Evolutionary conservation across 2,113 vertebrate genomes (phyloP).

Genomic region (Speoplatyrhinus poulsoni): DNA sequence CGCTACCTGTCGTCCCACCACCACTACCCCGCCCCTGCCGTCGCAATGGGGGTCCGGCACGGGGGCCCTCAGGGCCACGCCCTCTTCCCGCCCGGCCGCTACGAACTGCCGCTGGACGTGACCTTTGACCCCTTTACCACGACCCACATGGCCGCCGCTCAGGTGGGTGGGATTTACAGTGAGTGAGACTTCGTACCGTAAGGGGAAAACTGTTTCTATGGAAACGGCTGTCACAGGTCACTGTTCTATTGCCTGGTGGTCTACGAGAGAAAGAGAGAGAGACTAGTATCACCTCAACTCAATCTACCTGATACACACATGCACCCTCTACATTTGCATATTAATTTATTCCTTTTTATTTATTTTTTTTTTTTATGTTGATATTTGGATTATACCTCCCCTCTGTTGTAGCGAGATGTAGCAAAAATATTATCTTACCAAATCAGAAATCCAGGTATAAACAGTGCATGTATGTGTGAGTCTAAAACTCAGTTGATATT

Average conservation of each 20-base stretch:
- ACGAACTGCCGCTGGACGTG: conserved; percentile 89
- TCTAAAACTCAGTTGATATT: conserved; percentile 15
- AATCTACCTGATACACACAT: conserved; percentile 69
- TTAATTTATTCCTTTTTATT: conserved; percentile 68
- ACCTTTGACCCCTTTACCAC: conserved; percentile 84
- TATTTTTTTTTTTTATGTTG: conserved; percentile 30
- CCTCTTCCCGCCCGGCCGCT: conserved; percentile 82
- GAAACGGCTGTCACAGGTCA: conserved; percentile 31
- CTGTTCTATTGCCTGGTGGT: conserved; percentile 21
- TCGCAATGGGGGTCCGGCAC: conserved; percentile 71
- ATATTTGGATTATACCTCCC: conserved; percentile 39
- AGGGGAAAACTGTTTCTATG: conserved; percentile 7
- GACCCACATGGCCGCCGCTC: conserved; percentile 79
- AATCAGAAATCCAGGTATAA: conserved; percentile 9
- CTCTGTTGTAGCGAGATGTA: conserved; percentile 28
- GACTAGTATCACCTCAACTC: conserved; percentile 45
- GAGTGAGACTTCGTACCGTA: conserved; percentile 60
- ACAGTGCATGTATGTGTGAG: conserved; percentile 12
- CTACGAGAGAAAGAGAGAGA: conserved; percentile 29
- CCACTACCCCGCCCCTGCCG: conserved; percentile 50
- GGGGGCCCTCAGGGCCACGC: conserved; percentile 79
- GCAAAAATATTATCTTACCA: conserved; percentile 33
- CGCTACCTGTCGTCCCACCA: conserved; percentile 78
- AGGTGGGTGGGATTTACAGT: conserved; percentile 84
- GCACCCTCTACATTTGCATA: conserved; percentile 40